A percentile compares a stretch with the other conserved stretches of the same genome.
Conservation (phyloP, 2,113 vertebrate species). For the Castor canadensis region DNA sequence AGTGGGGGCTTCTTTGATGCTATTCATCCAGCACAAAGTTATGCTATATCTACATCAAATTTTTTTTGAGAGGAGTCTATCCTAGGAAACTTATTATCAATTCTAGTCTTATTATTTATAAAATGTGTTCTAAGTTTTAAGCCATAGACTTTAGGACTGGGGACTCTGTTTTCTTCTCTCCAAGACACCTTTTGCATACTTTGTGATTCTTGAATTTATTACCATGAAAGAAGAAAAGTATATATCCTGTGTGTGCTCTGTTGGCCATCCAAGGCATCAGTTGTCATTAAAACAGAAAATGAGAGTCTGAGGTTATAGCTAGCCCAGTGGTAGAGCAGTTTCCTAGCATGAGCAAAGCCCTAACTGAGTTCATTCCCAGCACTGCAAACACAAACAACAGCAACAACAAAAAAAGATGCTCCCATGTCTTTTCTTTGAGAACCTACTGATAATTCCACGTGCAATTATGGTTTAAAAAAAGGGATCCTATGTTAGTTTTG, state of each 20-base stretch:
- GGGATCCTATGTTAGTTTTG: background rate
- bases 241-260: background rate
- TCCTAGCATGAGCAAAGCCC: no score
- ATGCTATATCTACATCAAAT: background rate
- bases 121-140: slow-evolving; percentile 26
- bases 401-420: no score
- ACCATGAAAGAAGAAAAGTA: background rate
- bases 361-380: no score
- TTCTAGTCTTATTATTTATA: background rate
- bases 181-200: background rate
- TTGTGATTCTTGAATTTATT: background rate
- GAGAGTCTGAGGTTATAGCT: no score
- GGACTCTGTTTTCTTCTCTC: background rate
- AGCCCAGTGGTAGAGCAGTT: no score
- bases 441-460: slow-evolving; percentile 36
- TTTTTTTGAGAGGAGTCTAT: no score
- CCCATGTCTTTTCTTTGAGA: background rate
- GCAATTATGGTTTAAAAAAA: slow-evolving; percentile 19
- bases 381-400: no score
- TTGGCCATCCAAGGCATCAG: background rate
- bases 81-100: background rate
- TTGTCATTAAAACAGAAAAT: slow-evolving; percentile 34
- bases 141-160: background rate
- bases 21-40: background rate
- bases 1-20: background rate